Base-by-base conservation (phyloP, 1,140 invertebrate genomes). In the Papilio dardanus region DNA sequence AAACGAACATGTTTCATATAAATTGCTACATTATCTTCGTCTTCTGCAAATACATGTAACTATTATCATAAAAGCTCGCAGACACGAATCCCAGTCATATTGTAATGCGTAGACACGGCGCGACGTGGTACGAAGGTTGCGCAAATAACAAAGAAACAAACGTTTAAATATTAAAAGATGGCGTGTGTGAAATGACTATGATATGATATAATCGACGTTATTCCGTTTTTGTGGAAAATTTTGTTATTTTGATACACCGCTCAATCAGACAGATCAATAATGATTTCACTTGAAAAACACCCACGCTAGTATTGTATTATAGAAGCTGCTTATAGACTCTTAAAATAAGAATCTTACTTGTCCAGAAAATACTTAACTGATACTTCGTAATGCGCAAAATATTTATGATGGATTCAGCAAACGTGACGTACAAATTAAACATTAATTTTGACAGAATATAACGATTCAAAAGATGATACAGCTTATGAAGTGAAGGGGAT, bases 81-180 rank as follows among this genome's bases (percentile, higher is more conserved):
- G 65, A 67, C 65, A 35, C 30, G 65, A 35, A 33, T 67, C 65
- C 65, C 33, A 40, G 67, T n/a, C 21, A 24, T 40, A 40, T 69
- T 33, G 67, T 69, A 69, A 69, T 69, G 67, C 65, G 65, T 69
- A 69, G 67, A 40, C 67, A 69, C 67, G 67, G 35, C 67, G 21
- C 67, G 35, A 21, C 67, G 12, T 69, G 67, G 67, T 69, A 69
- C 67, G 67, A 69, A 69, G 67, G 67, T 69, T 69, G 42, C 19
- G 67, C n/a, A 69, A 69, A 69, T 69, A 69, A 69, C 67, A 69
- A 69, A 69, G 67, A 69, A 69, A 69, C 67, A 40, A 69, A 69
- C 35, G 35, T 69, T 69, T 69, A 40, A 69, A 69, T 40, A 40
- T 40, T 40, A 28, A 69, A 37, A 42, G 35, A 10, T 40, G 21